These are phyloP conservation scores for Drosophila barbarae DNA, from an alignment of 2,888 invertebrate species.

Conservation along the genomic window DNA sequence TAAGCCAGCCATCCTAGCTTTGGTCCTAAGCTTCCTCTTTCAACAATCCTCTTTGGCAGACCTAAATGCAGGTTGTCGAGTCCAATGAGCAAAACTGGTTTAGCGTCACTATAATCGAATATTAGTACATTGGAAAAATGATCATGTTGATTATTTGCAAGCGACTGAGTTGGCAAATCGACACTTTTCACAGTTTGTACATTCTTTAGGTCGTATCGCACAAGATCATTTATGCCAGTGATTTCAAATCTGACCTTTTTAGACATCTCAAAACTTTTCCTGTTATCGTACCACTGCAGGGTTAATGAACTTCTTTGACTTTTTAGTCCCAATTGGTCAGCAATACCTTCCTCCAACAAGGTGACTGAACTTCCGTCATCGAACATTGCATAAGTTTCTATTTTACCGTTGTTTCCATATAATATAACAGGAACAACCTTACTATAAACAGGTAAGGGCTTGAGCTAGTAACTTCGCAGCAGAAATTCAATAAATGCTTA, in stretches of 20 bases:
- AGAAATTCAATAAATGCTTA: background rate
- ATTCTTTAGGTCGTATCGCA: background rate
- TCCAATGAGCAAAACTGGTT: background rate
- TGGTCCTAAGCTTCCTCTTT: background rate
- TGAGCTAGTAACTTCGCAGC: background rate
- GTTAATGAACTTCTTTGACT: background rate
- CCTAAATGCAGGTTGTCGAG: background rate
- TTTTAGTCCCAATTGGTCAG: background rate
- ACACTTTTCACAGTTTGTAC: constrained; percentile 1
- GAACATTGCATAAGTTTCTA: constrained; percentile 5
- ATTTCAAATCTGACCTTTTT: background rate
- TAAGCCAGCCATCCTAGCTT: constrained; percentile 2
- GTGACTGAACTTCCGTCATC: constrained; percentile 3
- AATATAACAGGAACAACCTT: background rate
- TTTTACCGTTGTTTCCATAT: background rate
- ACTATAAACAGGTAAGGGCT: constrained; percentile 1
- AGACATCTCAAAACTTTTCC: background rate
- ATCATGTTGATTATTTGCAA: background rate
- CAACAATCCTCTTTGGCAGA: background rate
- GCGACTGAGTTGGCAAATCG: background rate
- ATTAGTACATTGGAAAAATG: background rate
- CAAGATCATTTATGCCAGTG: background rate
- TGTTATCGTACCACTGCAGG: constrained; percentile 1
- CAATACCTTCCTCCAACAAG: background rate
- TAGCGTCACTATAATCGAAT: background rate